Conservation (phyloP, 2,797 vertebrate genomes). For the Pantherophis alleghaniensis region DNA sequence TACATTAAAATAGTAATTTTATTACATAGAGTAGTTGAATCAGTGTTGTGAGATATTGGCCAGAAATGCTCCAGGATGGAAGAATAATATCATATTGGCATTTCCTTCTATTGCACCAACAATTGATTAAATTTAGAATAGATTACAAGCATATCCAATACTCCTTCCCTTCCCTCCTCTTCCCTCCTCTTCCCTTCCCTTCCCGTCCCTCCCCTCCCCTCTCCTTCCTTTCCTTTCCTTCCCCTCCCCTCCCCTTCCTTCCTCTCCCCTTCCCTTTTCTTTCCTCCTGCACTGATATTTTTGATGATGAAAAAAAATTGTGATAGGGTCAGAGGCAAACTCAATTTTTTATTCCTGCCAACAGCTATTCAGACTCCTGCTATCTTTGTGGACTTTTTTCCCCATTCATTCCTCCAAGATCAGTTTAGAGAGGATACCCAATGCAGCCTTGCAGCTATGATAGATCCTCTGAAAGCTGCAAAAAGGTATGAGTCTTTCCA, state of each 20-base stretch:
- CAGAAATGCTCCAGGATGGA: constrained; percentile 36
- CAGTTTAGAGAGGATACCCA: constrained; percentile 51
- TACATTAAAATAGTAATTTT: neutral
- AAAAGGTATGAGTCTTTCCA: neutral
- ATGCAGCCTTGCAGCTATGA: constrained; percentile 23
- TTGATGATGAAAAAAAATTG: constrained; percentile 47
- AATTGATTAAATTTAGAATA: constrained; percentile 31
- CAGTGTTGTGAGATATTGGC: constrained; percentile 48
- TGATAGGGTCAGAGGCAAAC: constrained; percentile 53
- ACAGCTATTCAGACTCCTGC: constrained; percentile 47
- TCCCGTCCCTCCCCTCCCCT: neutral
- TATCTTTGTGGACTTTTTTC: constrained; percentile 31
- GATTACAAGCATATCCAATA: constrained; percentile 20
- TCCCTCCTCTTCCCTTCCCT: neutral
- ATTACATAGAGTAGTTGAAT: constrained; percentile 32
- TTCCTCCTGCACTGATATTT: constrained; percentile 22
- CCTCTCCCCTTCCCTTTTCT: neutral
- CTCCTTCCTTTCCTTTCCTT: neutral
- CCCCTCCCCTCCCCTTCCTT: neutral
- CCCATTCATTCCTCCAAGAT: constrained; percentile 53
- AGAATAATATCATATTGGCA: constrained; percentile 43
- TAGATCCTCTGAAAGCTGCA: constrained; percentile 11
- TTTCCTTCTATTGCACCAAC: constrained; percentile 33
- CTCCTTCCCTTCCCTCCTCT: neutral
- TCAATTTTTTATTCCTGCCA: constrained; percentile 49